Percentiles rank a stretch among this genome's conserved stretches.
phyloP scores from a whole-genome alignment of 2,888 invertebrate genomes.

The Protodeltote pygarga region DNA sequence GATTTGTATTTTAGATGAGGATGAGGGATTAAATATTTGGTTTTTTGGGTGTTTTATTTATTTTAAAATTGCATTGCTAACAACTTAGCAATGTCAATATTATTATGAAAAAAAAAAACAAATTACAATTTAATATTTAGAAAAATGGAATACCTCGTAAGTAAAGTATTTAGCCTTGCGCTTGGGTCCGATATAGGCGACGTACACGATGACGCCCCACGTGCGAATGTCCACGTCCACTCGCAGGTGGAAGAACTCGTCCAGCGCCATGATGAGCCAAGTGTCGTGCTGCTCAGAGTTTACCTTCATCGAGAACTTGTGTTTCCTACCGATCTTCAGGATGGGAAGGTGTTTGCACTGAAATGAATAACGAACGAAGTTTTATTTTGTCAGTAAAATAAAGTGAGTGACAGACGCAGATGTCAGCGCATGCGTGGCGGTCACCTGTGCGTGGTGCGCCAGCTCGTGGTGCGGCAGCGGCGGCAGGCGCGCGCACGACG shows the following conservation, averaged over 20 bases:
- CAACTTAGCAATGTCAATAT: too few species aligned
- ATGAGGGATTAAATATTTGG: background rate
- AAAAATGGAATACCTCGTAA: conserved; percentile 64
- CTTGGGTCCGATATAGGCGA: conserved; percentile 79
- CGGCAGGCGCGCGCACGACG: conserved; percentile 62
- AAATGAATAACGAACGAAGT: conserved; percentile 8
- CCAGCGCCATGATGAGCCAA: conserved; percentile 70
- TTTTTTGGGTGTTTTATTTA: too few species aligned
- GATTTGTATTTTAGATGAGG: too few species aligned
- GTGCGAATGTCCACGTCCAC: conserved; percentile 72
- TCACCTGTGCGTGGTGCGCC: conserved; percentile 59
- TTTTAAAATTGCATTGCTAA: too few species aligned
- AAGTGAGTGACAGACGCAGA: background rate
- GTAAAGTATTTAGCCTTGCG: conserved; percentile 66
- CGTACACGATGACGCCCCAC: conserved; percentile 72
- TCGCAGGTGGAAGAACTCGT: conserved; percentile 73
- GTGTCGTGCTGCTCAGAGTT: conserved; percentile 71
- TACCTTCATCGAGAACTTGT: conserved; percentile 71
- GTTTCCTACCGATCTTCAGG: conserved; percentile 64
- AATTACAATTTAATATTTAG: too few species aligned
- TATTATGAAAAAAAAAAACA: too few species aligned
- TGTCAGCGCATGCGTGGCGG: too few species aligned
- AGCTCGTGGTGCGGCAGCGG: conserved; percentile 58
- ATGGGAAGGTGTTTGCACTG: conserved; percentile 71
- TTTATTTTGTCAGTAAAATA: too few species aligned